These are phyloP conservation scores for Calliphora vomitoria DNA, from an alignment of 2,888 invertebrate genomes.

Conservation along the genomic window DNA sequence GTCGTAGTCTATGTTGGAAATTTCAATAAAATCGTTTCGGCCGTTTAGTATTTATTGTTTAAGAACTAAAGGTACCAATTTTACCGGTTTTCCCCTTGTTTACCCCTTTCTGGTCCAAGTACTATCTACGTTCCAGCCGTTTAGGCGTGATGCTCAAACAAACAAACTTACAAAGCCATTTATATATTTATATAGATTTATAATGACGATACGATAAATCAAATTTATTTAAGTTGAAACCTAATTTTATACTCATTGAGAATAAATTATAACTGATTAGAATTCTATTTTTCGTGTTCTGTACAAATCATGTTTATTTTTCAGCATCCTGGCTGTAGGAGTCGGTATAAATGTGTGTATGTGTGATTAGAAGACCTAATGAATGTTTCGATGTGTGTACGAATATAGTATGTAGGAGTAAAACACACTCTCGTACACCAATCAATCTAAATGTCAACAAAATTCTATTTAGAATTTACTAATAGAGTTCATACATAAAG, in stretches of 20 bases:
- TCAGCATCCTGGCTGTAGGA: neutral
- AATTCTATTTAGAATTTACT: constrained; percentile 40
- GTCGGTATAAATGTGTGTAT: neutral
- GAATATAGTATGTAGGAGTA: neutral
- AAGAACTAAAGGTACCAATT: too few relatives aligned
- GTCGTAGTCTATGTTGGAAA: too few relatives aligned
- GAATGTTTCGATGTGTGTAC: neutral
- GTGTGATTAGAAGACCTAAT: neutral
- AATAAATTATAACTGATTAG: constrained; percentile 66
- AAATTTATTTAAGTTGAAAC: constrained; percentile 62
- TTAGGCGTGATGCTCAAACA: too few relatives aligned
- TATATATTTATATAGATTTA: neutral
- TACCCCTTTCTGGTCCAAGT: too few relatives aligned
- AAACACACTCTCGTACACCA: constrained; percentile 31
- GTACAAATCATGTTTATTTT: neutral
- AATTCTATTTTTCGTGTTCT: constrained; percentile 10
- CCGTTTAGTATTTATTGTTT: too few relatives aligned
- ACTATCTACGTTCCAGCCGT: too few relatives aligned
- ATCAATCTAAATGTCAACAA: constrained; percentile 71
- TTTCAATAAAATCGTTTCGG: too few relatives aligned
- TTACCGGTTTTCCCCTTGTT: too few relatives aligned
- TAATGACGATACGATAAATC: constrained; percentile 40
- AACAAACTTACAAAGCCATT: too few relatives aligned
- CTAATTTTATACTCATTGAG: constrained; percentile 64
- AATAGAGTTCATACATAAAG: constrained; percentile 36